phyloP scores from a whole-genome alignment of 1,140 invertebrate species.

The Drosophila lacteicornis region DNA sequence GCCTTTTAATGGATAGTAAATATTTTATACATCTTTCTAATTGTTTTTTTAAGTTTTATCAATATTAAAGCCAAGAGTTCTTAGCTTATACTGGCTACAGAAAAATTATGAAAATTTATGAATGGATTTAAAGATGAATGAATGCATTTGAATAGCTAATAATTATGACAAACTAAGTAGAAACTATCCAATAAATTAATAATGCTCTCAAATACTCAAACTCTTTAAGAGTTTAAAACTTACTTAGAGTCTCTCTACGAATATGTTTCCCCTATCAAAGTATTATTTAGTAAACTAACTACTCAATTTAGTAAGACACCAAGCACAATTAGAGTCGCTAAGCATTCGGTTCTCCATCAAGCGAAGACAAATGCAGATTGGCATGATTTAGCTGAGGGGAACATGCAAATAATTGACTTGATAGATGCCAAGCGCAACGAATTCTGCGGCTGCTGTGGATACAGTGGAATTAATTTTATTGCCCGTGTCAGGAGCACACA shows the following conservation, averaged over 20 bases:
- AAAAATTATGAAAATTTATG: too few relatives aligned
- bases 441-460: constrained; percentile 22
- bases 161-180: too few relatives aligned
- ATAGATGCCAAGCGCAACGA: constrained; percentile 16
- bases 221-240: too few relatives aligned
- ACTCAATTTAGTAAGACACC: constrained; percentile 2
- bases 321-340: not conserved
- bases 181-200: not conserved
- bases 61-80: too few relatives aligned
- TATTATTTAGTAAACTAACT: not conserved
- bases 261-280: not conserved
- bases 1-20: too few relatives aligned
- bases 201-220: not conserved
- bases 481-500: constrained; percentile 75
- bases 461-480: constrained; percentile 67
- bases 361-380: constrained; percentile 27
- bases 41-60: too few relatives aligned
- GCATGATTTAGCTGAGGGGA: constrained; percentile 5
- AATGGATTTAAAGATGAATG: too few relatives aligned
- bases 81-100: too few relatives aligned
- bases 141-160: too few relatives aligned
- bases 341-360: constrained; percentile 2
- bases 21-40: too few relatives aligned
- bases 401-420: constrained; percentile 53
- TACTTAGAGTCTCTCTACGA: not conserved